phyloP scores from a whole-genome alignment of 2,113 vertebrate species.

The Phasianus colchicus region DNA sequence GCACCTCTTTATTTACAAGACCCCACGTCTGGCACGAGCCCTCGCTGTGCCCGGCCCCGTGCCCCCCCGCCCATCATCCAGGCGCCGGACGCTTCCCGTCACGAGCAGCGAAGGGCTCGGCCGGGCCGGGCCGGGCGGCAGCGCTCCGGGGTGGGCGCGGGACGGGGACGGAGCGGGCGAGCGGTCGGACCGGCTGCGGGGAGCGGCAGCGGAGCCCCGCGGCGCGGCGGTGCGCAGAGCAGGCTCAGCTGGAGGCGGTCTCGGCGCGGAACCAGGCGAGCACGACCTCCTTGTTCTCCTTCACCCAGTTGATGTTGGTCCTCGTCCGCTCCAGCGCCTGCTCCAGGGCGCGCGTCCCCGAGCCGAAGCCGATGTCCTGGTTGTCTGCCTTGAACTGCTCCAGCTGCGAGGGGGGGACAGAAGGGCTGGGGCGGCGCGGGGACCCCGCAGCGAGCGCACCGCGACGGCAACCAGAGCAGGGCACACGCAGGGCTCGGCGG shows the following conservation, averaged over 20 bases:
- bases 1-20: neutral
- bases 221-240: rapidly evolving
- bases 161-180: rapidly evolving
- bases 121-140: neutral
- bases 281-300: slow-evolving; percentile 72
- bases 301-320: slow-evolving; percentile 88
- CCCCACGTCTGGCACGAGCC: neutral
- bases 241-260: rapidly evolving
- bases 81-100: neutral
- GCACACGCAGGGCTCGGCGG: neutral
- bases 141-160: rapidly evolving
- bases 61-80: neutral
- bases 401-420: slow-evolving; percentile 75
- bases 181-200: rapidly evolving
- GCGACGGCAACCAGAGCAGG: too few relatives aligned
- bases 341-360: slow-evolving; percentile 82
- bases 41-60: too few relatives aligned
- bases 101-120: rapidly evolving
- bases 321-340: slow-evolving; percentile 85
- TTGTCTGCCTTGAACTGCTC: slow-evolving; percentile 84
- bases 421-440: neutral
- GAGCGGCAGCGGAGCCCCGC: rapidly evolving
- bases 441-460: rapidly evolving
- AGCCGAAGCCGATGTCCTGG: slow-evolving; percentile 72
- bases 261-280: slow-evolving; percentile 74